Conservation (phyloP, 2,888 invertebrate species). For the Pycnomerus fuliginosus region DNA sequence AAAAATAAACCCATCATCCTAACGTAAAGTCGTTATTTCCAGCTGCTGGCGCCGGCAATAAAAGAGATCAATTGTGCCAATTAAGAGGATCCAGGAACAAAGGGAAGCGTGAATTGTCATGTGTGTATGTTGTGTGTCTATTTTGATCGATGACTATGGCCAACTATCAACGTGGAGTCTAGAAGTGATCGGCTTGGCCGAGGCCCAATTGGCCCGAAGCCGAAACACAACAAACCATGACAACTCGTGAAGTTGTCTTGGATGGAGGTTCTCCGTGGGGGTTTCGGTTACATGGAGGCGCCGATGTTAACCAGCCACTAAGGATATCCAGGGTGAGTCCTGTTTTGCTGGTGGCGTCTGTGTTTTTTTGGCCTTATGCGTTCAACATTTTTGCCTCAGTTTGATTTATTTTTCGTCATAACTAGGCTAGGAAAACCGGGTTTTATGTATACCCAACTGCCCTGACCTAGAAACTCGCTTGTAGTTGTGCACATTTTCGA, state of each 20-base stretch:
- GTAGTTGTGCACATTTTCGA: no score
- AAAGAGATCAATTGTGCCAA: conserved; percentile 2
- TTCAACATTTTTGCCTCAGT: not conserved
- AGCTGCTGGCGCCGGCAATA: conserved; percentile 6
- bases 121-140: conserved; percentile 24
- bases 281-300: conserved; percentile 84
- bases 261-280: conserved; percentile 87
- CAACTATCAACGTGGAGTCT: conserved; percentile 1
- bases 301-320: conserved; percentile 74
- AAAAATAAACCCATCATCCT: not conserved
- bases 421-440: no score
- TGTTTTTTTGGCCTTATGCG: not conserved
- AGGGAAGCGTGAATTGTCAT: conserved; percentile 11
- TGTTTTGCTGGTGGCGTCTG: no score
- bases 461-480: no score
- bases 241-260: conserved; percentile 71
- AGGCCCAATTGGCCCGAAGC: conserved; percentile 30
- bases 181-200: conserved; percentile 33
- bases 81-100: conserved; percentile 4
- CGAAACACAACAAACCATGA: conserved; percentile 54
- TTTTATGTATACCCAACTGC: no score
- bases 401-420: no score
- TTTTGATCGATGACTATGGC: conserved; percentile 36
- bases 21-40: conserved; percentile 3
- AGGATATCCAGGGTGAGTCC: conserved; percentile 79